These are phyloP conservation scores for Nebria brevicollis DNA, from an alignment of 2,888 invertebrate species.

Conservation along the genomic window DNA sequence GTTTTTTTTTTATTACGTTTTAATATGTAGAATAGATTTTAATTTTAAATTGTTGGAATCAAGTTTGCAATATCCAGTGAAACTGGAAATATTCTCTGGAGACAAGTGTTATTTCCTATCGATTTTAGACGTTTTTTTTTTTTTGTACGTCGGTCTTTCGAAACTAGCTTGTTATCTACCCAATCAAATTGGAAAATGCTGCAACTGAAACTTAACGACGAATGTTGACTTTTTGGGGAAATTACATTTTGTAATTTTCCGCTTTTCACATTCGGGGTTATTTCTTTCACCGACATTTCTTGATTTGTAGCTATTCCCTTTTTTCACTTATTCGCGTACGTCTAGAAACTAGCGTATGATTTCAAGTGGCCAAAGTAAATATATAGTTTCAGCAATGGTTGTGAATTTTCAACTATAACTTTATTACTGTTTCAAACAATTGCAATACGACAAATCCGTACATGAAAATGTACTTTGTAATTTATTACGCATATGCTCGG, in stretches of 20 bases:
- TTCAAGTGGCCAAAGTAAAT: neutral
- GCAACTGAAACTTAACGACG: neutral
- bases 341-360: neutral
- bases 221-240: neutral
- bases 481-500: neutral
- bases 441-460: neutral
- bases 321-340: neutral
- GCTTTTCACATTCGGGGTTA: neutral
- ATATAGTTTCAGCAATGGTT: neutral
- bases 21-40: too few species aligned
- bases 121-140: neutral
- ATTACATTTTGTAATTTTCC: neutral
- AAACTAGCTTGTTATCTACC: neutral
- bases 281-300: neutral
- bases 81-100: neutral
- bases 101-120: conserved; percentile 1
- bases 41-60: neutral
- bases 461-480: neutral
- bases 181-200: neutral
- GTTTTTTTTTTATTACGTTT: too few species aligned
- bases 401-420: neutral
- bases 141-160: neutral
- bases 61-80: neutral
- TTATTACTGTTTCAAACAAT: neutral
- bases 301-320: neutral